phyloP scores from a whole-genome alignment of 2,113 vertebrate genomes.

The Rhodinocichla rosea region DNA sequence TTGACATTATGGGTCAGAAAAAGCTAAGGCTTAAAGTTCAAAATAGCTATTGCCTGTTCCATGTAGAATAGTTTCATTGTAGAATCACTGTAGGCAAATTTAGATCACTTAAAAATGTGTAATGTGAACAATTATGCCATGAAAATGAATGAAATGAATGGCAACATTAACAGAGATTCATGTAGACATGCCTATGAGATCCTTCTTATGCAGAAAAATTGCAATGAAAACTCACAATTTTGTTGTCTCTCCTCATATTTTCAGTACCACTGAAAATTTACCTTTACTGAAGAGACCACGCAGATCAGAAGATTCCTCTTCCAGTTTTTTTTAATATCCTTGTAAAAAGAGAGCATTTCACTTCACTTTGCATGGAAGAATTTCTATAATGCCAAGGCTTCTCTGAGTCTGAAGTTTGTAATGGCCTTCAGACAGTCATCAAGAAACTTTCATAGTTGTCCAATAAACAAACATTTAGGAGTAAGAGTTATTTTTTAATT shows the following conservation, averaged over 20 bases:
- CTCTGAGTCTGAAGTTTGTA: background rate
- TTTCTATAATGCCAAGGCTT: background rate
- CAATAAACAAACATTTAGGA: background rate
- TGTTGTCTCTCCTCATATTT: background rate
- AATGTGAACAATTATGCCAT: background rate
- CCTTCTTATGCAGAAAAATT: background rate
- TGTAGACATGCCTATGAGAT: background rate
- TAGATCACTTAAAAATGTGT: background rate
- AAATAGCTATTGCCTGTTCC: background rate
- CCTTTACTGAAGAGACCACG: background rate
- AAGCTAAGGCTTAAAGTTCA: background rate
- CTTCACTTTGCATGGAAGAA: background rate
- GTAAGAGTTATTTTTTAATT: background rate
- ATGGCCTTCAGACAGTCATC: background rate
- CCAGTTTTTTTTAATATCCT: background rate
- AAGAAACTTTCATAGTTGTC: background rate
- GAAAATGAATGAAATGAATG: background rate
- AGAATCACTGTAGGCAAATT: background rate
- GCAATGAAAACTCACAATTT: background rate
- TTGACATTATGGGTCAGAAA: background rate
- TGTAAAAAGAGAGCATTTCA: background rate
- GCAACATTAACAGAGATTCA: background rate
- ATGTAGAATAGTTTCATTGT: background rate
- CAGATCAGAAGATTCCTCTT: background rate
- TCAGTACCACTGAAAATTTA: background rate